phyloP scores from a whole-genome alignment of 2,888 invertebrate genomes.

The Cephonodes hylas region DNA sequence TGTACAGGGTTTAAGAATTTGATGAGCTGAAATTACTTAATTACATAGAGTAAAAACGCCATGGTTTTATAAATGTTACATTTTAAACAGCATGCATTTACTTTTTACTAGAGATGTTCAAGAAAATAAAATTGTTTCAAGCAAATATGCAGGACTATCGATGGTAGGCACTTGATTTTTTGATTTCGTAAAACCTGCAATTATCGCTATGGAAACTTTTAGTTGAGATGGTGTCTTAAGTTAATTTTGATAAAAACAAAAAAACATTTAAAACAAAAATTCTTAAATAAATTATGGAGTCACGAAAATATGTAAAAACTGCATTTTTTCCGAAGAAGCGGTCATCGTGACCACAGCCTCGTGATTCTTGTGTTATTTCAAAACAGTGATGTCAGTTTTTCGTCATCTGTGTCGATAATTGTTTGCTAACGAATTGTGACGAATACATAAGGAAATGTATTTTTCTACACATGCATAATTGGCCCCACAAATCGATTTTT shows the following conservation, averaged over 20 bases:
- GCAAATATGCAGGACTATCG: too few species aligned
- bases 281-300: background rate
- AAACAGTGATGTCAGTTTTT: conserved; percentile 43
- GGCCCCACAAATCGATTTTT: conserved; percentile 19
- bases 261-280: background rate
- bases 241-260: background rate
- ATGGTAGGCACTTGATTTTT: too few species aligned
- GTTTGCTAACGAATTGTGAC: conserved; percentile 24
- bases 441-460: conserved; percentile 17
- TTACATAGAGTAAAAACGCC: too few species aligned
- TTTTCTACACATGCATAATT: conserved; percentile 2
- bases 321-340: conserved; percentile 19
- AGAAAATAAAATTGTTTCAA: too few species aligned
- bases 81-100: too few species aligned
- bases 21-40: too few species aligned
- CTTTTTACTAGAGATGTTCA: too few species aligned
- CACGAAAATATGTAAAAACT: background rate
- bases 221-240: background rate
- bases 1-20: too few species aligned
- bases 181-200: too few species aligned
- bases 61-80: too few species aligned
- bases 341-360: conserved; percentile 41
- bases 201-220: too few species aligned
- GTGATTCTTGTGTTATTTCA: conserved; percentile 25
- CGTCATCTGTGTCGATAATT: conserved; percentile 32